Evolutionary conservation across 2,888 invertebrate genomes (phyloP).

Genomic region (Gibbula magus): DNA sequence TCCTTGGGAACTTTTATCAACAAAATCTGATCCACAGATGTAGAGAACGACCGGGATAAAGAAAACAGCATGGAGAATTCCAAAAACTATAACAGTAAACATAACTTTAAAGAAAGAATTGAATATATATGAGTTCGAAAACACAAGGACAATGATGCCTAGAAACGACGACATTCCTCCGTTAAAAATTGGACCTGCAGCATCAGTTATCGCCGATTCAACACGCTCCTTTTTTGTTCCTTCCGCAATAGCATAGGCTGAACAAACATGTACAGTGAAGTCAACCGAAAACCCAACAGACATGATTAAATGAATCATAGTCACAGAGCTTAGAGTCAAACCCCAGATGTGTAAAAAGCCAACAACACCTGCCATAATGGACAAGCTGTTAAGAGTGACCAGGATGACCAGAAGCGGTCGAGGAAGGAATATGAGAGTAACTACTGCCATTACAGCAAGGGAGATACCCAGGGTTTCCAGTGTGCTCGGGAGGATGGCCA

Average conservation of each 20-base stretch:
- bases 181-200: conserved; percentile 52
- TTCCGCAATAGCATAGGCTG: conserved; percentile 50
- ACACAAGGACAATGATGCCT: conserved; percentile 49
- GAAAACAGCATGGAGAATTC: conserved; percentile 46
- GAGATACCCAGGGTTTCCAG: conserved; percentile 62
- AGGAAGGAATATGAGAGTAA: conserved; percentile 63
- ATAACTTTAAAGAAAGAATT: conserved; percentile 53
- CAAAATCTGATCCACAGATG: conserved; percentile 34
- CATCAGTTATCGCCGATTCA: conserved; percentile 38
- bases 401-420: conserved; percentile 58
- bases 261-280: conserved; percentile 60
- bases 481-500: conserved; percentile 61
- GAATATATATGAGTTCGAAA: conserved; percentile 50
- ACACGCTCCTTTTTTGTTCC: conserved; percentile 38
- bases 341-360: conserved; percentile 62
- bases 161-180: conserved; percentile 53
- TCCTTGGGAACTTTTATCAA: too few relatives aligned
- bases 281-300: conserved; percentile 66
- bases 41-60: conserved; percentile 51
- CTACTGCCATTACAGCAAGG: conserved; percentile 57
- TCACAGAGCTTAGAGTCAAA: conserved; percentile 60
- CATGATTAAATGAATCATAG: conserved; percentile 66
- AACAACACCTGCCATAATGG: conserved; percentile 62
- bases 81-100: conserved; percentile 51
- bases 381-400: conserved; percentile 54